phyloP scores from a whole-genome alignment of 2,113 vertebrate genomes.

The Gymnobelideus leadbeateri region DNA sequence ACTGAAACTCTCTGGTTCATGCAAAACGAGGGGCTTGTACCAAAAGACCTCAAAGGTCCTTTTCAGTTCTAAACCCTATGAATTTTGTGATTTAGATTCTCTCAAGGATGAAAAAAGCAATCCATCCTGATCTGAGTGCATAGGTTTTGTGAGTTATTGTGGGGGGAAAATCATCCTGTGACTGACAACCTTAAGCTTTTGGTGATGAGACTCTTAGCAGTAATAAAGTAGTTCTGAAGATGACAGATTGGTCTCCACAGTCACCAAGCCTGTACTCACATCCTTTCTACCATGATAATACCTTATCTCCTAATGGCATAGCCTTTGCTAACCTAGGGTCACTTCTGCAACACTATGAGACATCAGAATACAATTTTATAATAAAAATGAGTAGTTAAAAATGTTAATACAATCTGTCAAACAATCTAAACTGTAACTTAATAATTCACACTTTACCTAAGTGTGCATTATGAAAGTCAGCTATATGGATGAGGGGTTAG shows the following conservation, averaged over 20 bases:
- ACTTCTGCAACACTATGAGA: neutral
- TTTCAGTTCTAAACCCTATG: neutral
- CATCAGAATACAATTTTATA: neutral
- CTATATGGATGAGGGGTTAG: neutral
- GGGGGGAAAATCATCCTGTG: neutral
- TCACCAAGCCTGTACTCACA: neutral
- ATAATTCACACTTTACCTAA: neutral
- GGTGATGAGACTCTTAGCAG: neutral
- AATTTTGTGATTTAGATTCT: neutral
- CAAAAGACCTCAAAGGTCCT: neutral
- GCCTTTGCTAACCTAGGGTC: neutral
- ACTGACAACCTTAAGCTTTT: neutral
- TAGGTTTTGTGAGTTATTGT: neutral
- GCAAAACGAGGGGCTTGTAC: neutral
- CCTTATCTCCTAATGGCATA: neutral
- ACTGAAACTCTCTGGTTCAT: neutral
- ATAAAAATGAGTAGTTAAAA: neutral
- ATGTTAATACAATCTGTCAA: neutral
- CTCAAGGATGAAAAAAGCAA: neutral
- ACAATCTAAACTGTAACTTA: neutral
- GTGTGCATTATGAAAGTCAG: neutral
- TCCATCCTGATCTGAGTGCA: neutral
- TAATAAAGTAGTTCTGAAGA: neutral
- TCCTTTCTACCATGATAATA: neutral
- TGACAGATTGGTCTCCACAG: neutral